phyloP scores from a whole-genome alignment of 2,797 vertebrate genomes.

The Coranthus polyacanthus region DNA sequence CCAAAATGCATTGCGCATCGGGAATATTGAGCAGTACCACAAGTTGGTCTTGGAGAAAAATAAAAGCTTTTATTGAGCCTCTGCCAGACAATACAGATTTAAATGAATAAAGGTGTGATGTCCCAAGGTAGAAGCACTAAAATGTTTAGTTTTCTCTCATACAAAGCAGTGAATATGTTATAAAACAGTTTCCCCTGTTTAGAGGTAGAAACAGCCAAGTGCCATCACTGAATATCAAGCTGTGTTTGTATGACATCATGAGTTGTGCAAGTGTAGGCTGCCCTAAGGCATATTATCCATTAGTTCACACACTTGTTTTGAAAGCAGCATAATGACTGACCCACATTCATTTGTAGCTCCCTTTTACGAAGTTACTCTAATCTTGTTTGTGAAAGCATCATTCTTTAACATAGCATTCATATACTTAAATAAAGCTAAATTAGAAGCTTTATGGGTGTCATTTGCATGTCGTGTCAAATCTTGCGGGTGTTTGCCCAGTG shows the following conservation, averaged over 20 bases:
- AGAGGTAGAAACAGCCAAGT: constrained; percentile 29
- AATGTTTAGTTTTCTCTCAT: constrained; percentile 19
- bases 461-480: constrained; percentile 4
- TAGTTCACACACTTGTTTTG: constrained; percentile 66
- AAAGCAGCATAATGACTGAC: constrained; percentile 67
- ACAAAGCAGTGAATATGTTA: constrained; percentile 1
- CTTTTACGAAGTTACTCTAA: constrained; percentile 6
- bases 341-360: constrained; percentile 57
- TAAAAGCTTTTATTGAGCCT: background rate
- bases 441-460: background rate
- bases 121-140: constrained; percentile 8
- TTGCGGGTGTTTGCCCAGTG: background rate
- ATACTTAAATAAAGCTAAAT: background rate
- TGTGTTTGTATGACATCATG: constrained; percentile 48
- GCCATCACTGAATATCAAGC: constrained; percentile 14
- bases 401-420: constrained; percentile 6
- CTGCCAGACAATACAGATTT: constrained; percentile 14
- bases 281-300: constrained; percentile 66
- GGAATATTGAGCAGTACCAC: constrained; percentile 21
- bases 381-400: constrained; percentile 17
- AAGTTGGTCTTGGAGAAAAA: constrained; percentile 11
- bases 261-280: constrained; percentile 43
- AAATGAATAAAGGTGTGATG: constrained; percentile 11
- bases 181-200: constrained; percentile 15
- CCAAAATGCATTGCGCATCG: constrained; percentile 32